Evolutionary conservation across 2,888 invertebrate species (phyloP).

Genomic region (Pandemis heparana): DNA sequence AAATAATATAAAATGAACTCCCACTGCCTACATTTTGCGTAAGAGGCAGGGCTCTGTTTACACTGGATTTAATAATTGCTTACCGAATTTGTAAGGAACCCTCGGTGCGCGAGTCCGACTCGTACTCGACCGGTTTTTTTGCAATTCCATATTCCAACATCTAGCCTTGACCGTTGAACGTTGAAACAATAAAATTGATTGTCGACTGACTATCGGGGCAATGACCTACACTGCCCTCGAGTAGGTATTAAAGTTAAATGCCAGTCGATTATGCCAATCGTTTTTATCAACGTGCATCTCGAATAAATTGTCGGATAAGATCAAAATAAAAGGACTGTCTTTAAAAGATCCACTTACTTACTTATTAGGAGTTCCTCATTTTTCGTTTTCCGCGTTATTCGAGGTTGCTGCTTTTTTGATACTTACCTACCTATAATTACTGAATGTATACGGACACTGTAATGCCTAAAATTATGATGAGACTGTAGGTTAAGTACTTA

Average conservation of each 20-base stretch:
- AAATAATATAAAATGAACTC: no score
- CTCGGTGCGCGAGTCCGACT: no score
- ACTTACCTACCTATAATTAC: background rate
- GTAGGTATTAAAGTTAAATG: background rate
- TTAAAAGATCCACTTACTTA: background rate
- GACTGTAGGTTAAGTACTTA: background rate
- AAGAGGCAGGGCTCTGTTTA: no score
- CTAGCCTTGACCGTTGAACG: background rate
- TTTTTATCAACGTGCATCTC: background rate
- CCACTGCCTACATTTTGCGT: no score
- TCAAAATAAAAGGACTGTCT: conserved; percentile 1
- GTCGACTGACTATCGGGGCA: background rate
- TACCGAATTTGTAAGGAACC: no score
- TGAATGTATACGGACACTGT: background rate
- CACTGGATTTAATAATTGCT: no score
- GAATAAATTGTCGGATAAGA: conserved; percentile 8
- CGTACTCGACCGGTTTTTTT: no score
- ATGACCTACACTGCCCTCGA: background rate
- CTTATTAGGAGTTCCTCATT: conserved; percentile 13
- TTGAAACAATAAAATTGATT: background rate
- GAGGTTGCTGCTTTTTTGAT: conserved; percentile 9
- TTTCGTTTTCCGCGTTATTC: conserved; percentile 11
- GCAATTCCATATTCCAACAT: background rate
- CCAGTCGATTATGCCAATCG: background rate
- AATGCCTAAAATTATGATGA: background rate